These are phyloP conservation scores for Orchestes rusci DNA, from an alignment of 2,888 invertebrate genomes.

Conservation along the genomic window DNA sequence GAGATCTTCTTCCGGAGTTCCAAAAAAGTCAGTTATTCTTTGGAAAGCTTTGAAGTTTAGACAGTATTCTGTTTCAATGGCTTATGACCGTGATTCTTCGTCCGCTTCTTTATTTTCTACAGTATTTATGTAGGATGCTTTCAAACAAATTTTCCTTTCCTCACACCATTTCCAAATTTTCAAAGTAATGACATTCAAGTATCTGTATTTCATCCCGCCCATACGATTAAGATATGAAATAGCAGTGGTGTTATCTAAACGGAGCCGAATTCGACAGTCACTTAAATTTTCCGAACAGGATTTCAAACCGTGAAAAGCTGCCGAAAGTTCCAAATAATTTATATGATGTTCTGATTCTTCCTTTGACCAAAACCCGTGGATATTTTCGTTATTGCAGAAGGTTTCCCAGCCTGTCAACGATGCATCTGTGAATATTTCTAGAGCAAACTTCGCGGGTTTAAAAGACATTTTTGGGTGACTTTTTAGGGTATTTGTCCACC, in stretches of 20 bases:
- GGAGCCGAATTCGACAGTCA: slow-evolving; percentile 7
- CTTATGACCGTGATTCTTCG: slow-evolving; percentile 8
- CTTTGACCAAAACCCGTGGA: no score
- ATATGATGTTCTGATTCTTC: no score
- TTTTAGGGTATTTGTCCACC: no score
- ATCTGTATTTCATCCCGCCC: slow-evolving; percentile 9
- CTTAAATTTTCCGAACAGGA: slow-evolving; percentile 5
- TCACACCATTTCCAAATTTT: slow-evolving; percentile 25
- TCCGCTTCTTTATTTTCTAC: slow-evolving; percentile 17
- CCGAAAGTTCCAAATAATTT: slow-evolving; percentile 7
- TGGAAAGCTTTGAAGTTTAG: slow-evolving; percentile 8
- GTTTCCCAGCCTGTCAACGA: no score
- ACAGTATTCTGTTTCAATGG: slow-evolving; percentile 19
- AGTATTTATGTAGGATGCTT: slow-evolving; percentile 14
- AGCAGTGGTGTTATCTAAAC: slow-evolving; percentile 12
- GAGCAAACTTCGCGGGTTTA: no score
- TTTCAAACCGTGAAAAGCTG: slow-evolving; percentile 10
- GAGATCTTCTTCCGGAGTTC: slow-evolving; percentile 18
- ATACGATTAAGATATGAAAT: slow-evolving; percentile 13
- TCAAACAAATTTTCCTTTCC: slow-evolving; percentile 18
- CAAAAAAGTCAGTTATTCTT: slow-evolving; percentile 8
- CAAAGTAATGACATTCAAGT: slow-evolving; percentile 8
- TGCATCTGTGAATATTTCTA: no score
- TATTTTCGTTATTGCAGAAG: no score
- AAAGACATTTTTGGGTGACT: no score